These are phyloP conservation scores for Mola mola DNA, from an alignment of 2,113 vertebrate genomes.

Conservation along the genomic window DNA sequence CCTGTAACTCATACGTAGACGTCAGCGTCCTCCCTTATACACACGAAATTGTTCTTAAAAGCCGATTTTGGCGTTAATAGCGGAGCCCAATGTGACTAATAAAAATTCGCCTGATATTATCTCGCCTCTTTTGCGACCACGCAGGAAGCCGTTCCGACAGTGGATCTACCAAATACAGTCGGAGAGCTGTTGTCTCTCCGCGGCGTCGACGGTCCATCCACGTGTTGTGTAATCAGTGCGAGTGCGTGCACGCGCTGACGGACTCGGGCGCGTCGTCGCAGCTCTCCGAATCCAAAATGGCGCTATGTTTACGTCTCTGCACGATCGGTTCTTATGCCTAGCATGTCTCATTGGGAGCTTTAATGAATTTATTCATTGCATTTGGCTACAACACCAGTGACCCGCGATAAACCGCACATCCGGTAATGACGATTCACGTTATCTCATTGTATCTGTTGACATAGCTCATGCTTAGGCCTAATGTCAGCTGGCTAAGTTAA, in stretches of 20 bases:
- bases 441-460: neutral
- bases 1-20: too few species aligned
- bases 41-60: too few species aligned
- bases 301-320: conserved; percentile 74
- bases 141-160: conserved; percentile 40
- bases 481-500: conserved; percentile 9
- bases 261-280: conserved; percentile 5
- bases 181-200: rapidly evolving
- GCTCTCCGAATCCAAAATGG: conserved; percentile 70
- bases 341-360: conserved; percentile 40
- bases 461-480: conserved; percentile 23
- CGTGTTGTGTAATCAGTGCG: conserved; percentile 3
- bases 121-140: too few species aligned
- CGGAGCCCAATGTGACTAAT: too few species aligned
- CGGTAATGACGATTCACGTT: conserved; percentile 35
- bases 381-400: conserved; percentile 3
- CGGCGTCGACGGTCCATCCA: neutral
- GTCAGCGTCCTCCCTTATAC: too few species aligned
- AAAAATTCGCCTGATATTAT: too few species aligned
- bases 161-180: too few species aligned
- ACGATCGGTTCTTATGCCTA: conserved; percentile 40
- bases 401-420: conserved; percentile 1
- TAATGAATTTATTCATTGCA: neutral
- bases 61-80: too few species aligned
- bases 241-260: neutral